A percentile compares a stretch with the other conserved stretches of the same genome.
Evolutionary conservation across 2,797 vertebrate species (phyloP).

Genomic region (Sebastes reedi): DNA sequence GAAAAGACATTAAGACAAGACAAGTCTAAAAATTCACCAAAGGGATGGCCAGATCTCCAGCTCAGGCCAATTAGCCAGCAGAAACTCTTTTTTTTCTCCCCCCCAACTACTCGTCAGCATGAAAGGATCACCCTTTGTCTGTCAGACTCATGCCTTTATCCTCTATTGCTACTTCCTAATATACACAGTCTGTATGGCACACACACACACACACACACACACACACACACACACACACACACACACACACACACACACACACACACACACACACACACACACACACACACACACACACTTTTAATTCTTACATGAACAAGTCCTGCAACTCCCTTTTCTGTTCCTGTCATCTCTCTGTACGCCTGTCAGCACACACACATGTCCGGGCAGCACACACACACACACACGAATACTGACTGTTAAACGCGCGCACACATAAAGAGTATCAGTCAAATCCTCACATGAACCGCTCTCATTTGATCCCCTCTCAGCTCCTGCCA

Average conservation of each 20-base stretch:
- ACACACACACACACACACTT: conserved; percentile 24
- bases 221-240: conserved; percentile 13
- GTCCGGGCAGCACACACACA: conserved; percentile 27
- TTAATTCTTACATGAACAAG: conserved; percentile 65
- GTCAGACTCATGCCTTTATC: conserved; percentile 67
- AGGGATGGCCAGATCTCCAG: conserved; percentile 67
- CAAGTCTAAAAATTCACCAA: conserved; percentile 66
- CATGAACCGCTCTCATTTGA: conserved; percentile 59
- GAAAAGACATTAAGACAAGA: conserved; percentile 66
- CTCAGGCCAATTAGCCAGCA: conserved; percentile 78
- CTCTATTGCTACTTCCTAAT: conserved; percentile 48
- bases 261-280: conserved; percentile 27
- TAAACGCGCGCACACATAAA: neutral
- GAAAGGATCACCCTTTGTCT: conserved; percentile 75
- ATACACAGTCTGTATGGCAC: conserved; percentile 25
- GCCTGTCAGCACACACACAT: conserved; percentile 62
- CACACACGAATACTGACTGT: neutral
- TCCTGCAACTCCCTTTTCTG: conserved; percentile 52
- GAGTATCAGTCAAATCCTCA: conserved; percentile 65
- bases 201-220: conserved; percentile 17
- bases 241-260: conserved; percentile 11
- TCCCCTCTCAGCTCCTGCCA: conserved; percentile 69
- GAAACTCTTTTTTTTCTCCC: conserved; percentile 38
- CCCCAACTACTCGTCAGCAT: conserved; percentile 65
- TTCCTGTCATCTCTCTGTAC: conserved; percentile 67